A percentile compares a stretch with the other conserved stretches of the same genome.
These are phyloP conservation scores for Chiropotes sagulatus DNA, from an alignment of 2,797 vertebrate genomes.

Conservation along the genomic window DNA sequence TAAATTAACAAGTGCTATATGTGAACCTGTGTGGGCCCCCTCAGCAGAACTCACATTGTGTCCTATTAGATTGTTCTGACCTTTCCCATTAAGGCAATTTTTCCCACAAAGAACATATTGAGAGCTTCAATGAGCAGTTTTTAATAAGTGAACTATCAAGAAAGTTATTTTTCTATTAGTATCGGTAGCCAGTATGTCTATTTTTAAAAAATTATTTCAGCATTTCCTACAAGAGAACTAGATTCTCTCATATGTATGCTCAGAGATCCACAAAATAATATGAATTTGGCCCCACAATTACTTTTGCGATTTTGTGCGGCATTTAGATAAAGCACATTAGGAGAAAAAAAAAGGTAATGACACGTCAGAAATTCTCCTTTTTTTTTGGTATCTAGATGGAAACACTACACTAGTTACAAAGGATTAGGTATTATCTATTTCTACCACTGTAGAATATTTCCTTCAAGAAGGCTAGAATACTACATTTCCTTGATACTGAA, in stretches of 20 bases:
- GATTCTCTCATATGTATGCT: background rate
- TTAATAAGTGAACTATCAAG: background rate
- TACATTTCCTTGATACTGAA: background rate
- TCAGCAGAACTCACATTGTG: background rate
- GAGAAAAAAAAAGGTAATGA: background rate
- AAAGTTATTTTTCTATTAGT: background rate
- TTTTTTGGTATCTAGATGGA: background rate
- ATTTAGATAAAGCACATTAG: background rate
- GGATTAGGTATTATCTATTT: background rate
- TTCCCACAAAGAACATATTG: background rate
- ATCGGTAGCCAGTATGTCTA: background rate
- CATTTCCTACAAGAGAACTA: background rate
- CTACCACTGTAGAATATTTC: background rate
- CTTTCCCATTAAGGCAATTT: background rate
- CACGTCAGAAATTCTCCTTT: background rate
- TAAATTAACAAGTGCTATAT: background rate
- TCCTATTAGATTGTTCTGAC: background rate
- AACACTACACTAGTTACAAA: background rate
- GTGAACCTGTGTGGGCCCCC: background rate
- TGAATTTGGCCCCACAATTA: background rate
- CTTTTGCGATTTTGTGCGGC: conserved; percentile 12
- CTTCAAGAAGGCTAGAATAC: background rate
- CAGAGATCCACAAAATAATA: background rate
- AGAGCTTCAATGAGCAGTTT: background rate
- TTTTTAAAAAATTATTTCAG: background rate